Base-by-base conservation (phyloP, 2,888 invertebrate species). In the Stomorhina lunata region DNA sequence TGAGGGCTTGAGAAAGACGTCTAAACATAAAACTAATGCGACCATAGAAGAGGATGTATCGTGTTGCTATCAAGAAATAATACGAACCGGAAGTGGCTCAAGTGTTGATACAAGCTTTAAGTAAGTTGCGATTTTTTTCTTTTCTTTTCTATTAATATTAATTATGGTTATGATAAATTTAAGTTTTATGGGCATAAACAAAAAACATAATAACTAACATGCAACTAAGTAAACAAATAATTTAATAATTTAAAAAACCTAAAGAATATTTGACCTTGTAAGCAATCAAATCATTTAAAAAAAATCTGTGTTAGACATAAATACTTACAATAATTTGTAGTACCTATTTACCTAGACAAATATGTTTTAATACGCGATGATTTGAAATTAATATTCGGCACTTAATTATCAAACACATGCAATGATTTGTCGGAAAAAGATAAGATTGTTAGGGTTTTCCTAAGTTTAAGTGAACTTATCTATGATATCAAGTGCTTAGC, bases 1-100 rank as follows among this genome's bases (percentile, higher is more conserved):
- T 0, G 34, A 57, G 15, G 66, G 59, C 17, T 55, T 66, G 61
- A 76, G 59, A 37, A 66, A 71, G 22, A 5, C 1, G 4, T 15
- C 1, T 2, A 55, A 17, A n/a, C 50, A 71, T n/a, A 15, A 61
- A 22, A 63, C 45, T 9, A 71, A 25, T 9, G 43, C 9, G 5
- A 34, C 65, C n/a, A 57, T 73, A 43, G 63, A 48, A 12, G 86
- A 85, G 37, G 85, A 86, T 32, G 45, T 87, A 1, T 82, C 65
- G 1, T 91, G 91, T 71, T 91, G 91, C 80, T 91, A 89, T 85
- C 86, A 87, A 22, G 78, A 86, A 73, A 87, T 91, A 45, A 32
- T 86, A 4, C 88, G 91, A 5, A 81, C 79, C 7, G 90, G 89
- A 65, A 80, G 43, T 34, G 87, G 86, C 4, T 72, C 72, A 15